Conservation (phyloP, 1,140 invertebrate species). For the Spodoptera litura region DNA sequence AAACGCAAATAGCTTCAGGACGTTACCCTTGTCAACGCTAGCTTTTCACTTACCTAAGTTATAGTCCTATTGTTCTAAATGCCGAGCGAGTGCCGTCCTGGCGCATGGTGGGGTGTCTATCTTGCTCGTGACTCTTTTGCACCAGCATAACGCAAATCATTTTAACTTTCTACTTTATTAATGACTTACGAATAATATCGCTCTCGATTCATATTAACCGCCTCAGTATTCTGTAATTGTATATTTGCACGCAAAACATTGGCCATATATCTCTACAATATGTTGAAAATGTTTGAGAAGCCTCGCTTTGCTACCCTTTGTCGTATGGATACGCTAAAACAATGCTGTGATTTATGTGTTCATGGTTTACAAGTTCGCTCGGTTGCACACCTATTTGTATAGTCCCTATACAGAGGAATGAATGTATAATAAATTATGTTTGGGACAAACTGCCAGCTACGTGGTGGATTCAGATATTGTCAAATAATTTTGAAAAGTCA, state of each 20-base stretch:
- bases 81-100: constrained; percentile 43
- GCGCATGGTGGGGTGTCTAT: constrained; percentile 27
- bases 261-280: constrained; percentile 20
- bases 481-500: constrained; percentile 16
- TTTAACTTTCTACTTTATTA: constrained; percentile 46
- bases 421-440: constrained; percentile 39
- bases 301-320: constrained; percentile 51
- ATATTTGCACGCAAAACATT: constrained; percentile 33
- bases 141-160: constrained; percentile 50
- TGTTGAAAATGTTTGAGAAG: constrained; percentile 46
- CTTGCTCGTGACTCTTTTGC: constrained; percentile 43
- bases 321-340: constrained; percentile 58
- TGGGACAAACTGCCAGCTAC: constrained; percentile 20
- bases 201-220: constrained; percentile 24
- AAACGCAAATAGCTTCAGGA: constrained; percentile 60
- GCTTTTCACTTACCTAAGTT: constrained; percentile 65
- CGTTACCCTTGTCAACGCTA: constrained; percentile 64
- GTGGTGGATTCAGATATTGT: constrained; percentile 33
- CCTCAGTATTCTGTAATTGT: constrained; percentile 18
- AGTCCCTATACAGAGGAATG: constrained; percentile 4
- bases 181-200: constrained; percentile 42
- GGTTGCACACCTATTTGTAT: constrained; percentile 25
- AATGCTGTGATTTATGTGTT: constrained; percentile 62
- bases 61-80: constrained; percentile 61
- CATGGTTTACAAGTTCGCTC: constrained; percentile 50